Evolutionary conservation across 2,113 vertebrate genomes (phyloP).

Genomic region (Phainopepla nitens): DNA sequence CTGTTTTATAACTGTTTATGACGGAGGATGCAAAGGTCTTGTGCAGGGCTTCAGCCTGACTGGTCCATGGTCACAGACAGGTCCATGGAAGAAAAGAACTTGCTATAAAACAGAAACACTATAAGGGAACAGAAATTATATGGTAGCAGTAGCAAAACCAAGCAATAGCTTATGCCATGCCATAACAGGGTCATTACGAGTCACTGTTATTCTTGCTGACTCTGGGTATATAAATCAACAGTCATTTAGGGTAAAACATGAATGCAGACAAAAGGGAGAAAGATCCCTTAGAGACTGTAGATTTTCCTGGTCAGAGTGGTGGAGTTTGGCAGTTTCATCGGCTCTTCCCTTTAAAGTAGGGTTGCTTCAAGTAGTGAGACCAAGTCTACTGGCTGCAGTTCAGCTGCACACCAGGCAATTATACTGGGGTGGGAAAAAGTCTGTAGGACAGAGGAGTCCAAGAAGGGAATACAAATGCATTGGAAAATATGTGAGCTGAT

Average conservation of each 20-base stretch:
- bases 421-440: background rate
- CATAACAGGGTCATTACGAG: background rate
- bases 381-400: background rate
- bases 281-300: background rate
- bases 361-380: background rate
- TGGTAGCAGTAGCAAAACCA: background rate
- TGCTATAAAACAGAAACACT: background rate
- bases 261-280: background rate
- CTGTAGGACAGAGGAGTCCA: accelerated
- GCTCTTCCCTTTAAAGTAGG: background rate
- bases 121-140: background rate
- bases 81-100: background rate
- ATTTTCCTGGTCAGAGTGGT: background rate
- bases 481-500: background rate
- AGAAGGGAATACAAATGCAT: background rate
- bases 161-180: background rate
- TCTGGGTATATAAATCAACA: background rate
- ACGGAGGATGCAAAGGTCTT: background rate
- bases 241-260: background rate
- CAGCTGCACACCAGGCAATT: background rate
- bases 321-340: background rate
- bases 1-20: background rate
- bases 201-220: background rate
- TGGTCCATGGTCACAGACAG: background rate
- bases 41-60: background rate